Evolutionary conservation across 2,113 vertebrate species (phyloP).

Genomic region (Microtus ochrogaster): DNA sequence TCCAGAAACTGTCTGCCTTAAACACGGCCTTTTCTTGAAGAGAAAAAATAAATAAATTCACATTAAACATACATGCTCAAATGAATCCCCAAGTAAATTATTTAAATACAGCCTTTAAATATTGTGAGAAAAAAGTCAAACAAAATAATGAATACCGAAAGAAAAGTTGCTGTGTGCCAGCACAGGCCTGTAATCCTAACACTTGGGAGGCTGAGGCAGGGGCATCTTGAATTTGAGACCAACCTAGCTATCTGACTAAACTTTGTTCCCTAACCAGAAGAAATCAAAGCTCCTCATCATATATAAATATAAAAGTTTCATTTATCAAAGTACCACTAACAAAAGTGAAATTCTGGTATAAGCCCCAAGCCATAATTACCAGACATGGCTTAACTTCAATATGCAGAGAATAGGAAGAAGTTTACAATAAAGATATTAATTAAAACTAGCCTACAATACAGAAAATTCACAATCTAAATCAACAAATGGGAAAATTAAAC

Average conservation of each 20-base stretch:
- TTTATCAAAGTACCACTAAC: background rate
- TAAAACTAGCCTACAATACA: background rate
- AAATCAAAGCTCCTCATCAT: background rate
- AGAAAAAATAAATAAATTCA: background rate
- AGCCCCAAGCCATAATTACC: background rate
- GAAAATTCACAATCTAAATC: slow-evolving; percentile 35
- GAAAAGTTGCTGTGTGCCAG: background rate
- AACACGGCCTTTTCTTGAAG: background rate
- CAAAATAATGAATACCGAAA: background rate
- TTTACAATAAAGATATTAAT: background rate
- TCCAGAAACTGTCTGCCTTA: background rate
- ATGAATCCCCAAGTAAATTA: background rate
- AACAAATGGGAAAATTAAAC: slow-evolving; percentile 7
- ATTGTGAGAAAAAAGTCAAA: background rate
- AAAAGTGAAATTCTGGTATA: slow-evolving; percentile 25
- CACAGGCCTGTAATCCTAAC: too few species aligned
- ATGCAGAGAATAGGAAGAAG: background rate
- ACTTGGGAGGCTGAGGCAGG: too few species aligned
- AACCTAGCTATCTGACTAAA: background rate
- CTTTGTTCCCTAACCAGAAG: background rate
- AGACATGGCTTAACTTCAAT: background rate
- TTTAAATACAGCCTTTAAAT: background rate
- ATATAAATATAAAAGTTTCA: background rate
- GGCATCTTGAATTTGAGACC: too few species aligned
- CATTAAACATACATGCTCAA: background rate